phyloP scores from a whole-genome alignment of 2,797 vertebrate genomes.

The Otus scops region DNA sequence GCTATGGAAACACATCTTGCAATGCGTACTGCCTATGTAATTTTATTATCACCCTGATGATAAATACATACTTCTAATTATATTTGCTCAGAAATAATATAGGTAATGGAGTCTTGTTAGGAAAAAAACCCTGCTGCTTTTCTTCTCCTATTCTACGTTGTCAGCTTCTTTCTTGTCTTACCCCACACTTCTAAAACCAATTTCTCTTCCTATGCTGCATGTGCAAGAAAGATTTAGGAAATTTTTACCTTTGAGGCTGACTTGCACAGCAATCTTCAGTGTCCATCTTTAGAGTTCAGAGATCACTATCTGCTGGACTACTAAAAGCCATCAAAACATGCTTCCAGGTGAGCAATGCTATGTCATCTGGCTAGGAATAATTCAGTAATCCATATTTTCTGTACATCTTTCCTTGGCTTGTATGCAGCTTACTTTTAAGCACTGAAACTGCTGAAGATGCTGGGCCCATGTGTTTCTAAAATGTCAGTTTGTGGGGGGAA shows the following conservation, averaged over 20 bases:
- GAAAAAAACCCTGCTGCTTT: not conserved
- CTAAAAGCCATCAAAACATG: not conserved
- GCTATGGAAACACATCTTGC: not conserved
- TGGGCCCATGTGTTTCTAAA: not conserved
- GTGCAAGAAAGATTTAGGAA: not conserved
- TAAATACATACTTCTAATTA: not conserved
- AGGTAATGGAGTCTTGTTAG: not conserved
- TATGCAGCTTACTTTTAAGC: not conserved
- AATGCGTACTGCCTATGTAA: not conserved
- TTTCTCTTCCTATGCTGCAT: not conserved
- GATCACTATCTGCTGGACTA: not conserved
- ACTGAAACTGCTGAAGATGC: not conserved
- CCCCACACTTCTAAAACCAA: not conserved
- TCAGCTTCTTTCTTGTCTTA: not conserved
- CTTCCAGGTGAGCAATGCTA: not conserved
- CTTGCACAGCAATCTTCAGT: not conserved
- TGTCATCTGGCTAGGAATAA: not conserved
- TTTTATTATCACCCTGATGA: not conserved
- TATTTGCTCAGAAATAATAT: not conserved
- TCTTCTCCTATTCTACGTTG: not conserved
- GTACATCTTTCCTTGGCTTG: not conserved
- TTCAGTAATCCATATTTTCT: not conserved
- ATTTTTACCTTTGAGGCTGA: not conserved
- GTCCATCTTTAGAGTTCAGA: not conserved
- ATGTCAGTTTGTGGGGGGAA: not conserved